Evolutionary conservation across 2,113 vertebrate genomes (phyloP).

Genomic region (Centrocercus urophasianus): DNA sequence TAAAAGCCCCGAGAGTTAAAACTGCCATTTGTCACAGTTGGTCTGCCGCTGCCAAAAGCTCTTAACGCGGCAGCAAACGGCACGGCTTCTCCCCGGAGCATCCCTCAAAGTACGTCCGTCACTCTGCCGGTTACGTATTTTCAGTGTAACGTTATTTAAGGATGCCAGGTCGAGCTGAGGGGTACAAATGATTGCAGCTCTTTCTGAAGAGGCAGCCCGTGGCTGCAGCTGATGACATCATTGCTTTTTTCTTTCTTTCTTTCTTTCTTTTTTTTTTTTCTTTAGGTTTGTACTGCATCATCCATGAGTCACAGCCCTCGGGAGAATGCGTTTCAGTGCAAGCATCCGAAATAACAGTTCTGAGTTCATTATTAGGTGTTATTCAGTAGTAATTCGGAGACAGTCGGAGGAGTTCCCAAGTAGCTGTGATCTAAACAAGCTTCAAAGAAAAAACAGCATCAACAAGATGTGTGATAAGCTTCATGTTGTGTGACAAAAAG

Average conservation of each 20-base stretch:
- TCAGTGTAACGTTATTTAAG: neutral
- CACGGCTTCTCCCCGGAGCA: neutral
- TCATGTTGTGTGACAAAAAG: neutral
- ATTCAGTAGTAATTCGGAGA: conserved; percentile 2
- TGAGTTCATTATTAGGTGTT: neutral
- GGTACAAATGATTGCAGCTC: neutral
- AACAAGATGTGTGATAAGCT: neutral
- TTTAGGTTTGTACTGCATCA: conserved; percentile 39
- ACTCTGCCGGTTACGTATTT: neutral
- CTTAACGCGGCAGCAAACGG: neutral
- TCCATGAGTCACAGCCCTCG: conserved; percentile 50
- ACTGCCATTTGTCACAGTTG: conserved; percentile 28
- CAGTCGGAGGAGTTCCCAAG: neutral
- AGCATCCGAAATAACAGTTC: conserved; percentile 9
- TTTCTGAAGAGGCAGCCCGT: neutral
- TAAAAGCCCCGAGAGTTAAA: conserved; percentile 48
- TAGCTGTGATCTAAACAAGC: neutral
- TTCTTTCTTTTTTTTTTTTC: neutral
- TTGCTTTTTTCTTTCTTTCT: neutral
- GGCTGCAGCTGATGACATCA: conserved; percentile 35
- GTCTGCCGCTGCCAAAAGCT: neutral
- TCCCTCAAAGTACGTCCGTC: neutral
- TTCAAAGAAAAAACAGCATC: neutral
- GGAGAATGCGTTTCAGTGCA: neutral
- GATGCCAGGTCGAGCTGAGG: neutral